A percentile compares a stretch with the other conserved stretches of the same genome.
Conservation (phyloP, 2,888 invertebrate species). For the Mythimna vitellina region DNA sequence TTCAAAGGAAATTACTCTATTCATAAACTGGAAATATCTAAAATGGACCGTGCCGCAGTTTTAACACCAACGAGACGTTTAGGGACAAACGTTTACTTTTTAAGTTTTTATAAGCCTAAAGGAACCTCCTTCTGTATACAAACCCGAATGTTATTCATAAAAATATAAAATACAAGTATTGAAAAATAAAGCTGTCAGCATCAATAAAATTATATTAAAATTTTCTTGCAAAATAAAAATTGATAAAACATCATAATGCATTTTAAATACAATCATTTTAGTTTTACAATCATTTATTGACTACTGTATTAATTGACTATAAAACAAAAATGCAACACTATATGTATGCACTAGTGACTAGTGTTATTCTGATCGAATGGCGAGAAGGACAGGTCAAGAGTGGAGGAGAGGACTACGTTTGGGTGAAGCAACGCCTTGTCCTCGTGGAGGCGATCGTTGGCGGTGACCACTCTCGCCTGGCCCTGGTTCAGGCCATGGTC, state of each 20-base stretch:
- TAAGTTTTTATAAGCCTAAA: slow-evolving; percentile 30
- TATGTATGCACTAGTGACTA: no score
- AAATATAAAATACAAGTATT: neutral
- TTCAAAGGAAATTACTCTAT: slow-evolving; percentile 38
- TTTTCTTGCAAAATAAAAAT: neutral
- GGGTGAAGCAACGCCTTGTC: no score
- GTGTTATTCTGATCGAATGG: no score
- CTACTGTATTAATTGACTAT: neutral
- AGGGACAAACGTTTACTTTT: slow-evolving; percentile 29
- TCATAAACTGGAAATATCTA: slow-evolving; percentile 17
- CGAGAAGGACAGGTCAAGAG: no score
- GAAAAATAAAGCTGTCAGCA: neutral
- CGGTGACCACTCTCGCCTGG: no score
- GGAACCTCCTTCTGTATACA: slow-evolving; percentile 35
- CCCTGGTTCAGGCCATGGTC: no score
- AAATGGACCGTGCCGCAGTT: slow-evolving; percentile 22
- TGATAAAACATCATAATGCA: neutral
- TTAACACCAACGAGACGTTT: slow-evolving; percentile 33
- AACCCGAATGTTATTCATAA: slow-evolving; percentile 17
- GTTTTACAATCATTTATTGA: neutral
- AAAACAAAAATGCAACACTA: no score
- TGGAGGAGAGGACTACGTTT: no score
- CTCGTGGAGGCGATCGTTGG: no score
- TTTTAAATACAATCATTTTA: neutral
- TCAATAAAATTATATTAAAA: neutral